Conservation (phyloP, 2,888 invertebrate species). For the Encarsia formosa region DNA sequence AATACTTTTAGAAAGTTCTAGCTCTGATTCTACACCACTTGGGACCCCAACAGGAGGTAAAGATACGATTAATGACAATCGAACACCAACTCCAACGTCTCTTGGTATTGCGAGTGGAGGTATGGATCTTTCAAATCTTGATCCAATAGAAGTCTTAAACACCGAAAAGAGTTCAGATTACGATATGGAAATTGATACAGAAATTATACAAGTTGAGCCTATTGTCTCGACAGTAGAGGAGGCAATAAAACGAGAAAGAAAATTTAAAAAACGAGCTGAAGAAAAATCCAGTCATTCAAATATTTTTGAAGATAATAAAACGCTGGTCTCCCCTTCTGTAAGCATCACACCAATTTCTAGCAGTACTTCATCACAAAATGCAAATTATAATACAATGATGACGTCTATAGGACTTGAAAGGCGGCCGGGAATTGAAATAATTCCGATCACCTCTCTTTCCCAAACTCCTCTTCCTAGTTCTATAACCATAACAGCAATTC, state of each 20-base stretch:
- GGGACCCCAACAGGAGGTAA: conserved; percentile 54
- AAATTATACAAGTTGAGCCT: conserved; percentile 54
- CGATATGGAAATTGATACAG: conserved; percentile 55
- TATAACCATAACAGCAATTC: conserved; percentile 81
- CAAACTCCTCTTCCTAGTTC: conserved; percentile 70
- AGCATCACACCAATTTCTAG: conserved; percentile 61
- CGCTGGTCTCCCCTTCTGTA: conserved; percentile 58
- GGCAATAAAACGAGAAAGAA: conserved; percentile 57
- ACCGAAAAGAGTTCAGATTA: conserved; percentile 58
- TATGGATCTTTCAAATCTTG: conserved; percentile 62
- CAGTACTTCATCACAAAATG: conserved; percentile 50
- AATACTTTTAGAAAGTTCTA: conserved; percentile 61
- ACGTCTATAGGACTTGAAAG: conserved; percentile 62
- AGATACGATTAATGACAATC: conserved; percentile 51
- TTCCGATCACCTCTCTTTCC: conserved; percentile 67
- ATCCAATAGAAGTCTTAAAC: conserved; percentile 58
- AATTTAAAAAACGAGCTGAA: conserved; percentile 58
- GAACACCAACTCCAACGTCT: conserved; percentile 55
- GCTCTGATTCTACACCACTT: conserved; percentile 59
- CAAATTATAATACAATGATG: conserved; percentile 59
- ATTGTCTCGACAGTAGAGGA: conserved; percentile 56
- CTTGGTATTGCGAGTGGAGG: conserved; percentile 38
- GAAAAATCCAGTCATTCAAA: conserved; percentile 53
- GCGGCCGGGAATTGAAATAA: conserved; percentile 79
- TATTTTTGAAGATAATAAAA: conserved; percentile 58